Conservation (phyloP, 2,113 vertebrate species). For the Nothobranchius furzeri region DNA sequence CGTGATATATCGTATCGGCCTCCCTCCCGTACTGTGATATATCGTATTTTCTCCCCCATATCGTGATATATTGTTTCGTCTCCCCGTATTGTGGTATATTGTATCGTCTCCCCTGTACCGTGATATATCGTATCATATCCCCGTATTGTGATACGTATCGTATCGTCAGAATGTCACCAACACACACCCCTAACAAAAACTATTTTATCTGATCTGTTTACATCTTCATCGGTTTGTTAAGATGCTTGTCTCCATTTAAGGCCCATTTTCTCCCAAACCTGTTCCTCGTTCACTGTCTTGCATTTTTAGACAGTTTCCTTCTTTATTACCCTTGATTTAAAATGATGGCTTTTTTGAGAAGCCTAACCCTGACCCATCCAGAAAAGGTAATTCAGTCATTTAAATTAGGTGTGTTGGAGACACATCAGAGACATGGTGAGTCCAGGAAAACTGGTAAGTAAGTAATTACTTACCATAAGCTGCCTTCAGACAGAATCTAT, state of each 20-base stretch:
- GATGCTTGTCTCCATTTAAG: not conserved
- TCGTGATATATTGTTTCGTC: no score
- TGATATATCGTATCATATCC: no score
- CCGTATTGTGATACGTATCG: no score
- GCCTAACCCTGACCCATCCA: not conserved
- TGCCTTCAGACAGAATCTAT: constrained; percentile 1
- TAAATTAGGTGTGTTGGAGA: not conserved
- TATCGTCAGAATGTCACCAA: no score
- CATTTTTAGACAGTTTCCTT: not conserved
- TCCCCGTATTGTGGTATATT: no score
- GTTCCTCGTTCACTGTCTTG: not conserved
- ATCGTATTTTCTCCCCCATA: no score
- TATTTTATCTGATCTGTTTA: not conserved
- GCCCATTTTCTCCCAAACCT: not conserved
- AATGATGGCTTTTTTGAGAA: no score
- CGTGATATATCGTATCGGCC: no score
- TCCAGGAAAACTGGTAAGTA: not conserved
- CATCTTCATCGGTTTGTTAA: not conserved
- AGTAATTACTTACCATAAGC: not conserved
- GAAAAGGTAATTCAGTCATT: not conserved
- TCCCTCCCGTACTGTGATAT: no score
- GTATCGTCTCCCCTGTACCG: no score
- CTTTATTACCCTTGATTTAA: no score
- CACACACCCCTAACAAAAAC: no score
- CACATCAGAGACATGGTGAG: not conserved